Base-by-base conservation (phyloP, 1,140 invertebrate genomes). In the Adoxophyes honmai region DNA sequence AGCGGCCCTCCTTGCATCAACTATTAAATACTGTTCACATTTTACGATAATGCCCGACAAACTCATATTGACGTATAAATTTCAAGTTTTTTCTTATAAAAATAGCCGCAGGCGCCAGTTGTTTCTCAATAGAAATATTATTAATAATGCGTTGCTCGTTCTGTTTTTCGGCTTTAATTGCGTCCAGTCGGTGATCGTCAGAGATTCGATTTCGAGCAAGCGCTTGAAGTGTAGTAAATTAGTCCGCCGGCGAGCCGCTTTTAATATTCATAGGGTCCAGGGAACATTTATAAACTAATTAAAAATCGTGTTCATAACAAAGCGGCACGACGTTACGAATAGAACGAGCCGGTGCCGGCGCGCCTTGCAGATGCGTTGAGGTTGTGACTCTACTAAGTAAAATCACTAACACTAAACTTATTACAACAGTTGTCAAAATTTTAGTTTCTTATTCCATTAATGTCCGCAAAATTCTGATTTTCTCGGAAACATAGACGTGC, bases 21-120 rank as follows among this genome's bases (percentile, higher is more conserved):
- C 83, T 83, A 84, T 84, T 84, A 86, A 84, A 82, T 72, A 75
- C 79, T 75, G 75, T 79, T 74, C 75, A 78, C 71, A 66, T 82
- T 86, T 86, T 81, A 84, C 81, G 75, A 79, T 82, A 84, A 84
- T 84, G 71, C 78, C 76, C 79, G 71, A 78, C 75, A 77, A 81
- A 81, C 70, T 82, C 68, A 74, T 84, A 86, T 86, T 81, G 79
- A 86, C 70, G 81, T 75, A 86, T 86, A 86, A 86, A 86, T 81
- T 81, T 71, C 66, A 56, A 73, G 68, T 61, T 74, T 78, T 73
- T 79, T 78, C 67, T 68, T 70, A 55, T 42, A 38, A 51, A 60
- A 78, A 78, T 72, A 73, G 78, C 77, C 73, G 64, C 76, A 78
- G 83, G 81, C 83, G 83, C 83, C 83, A 78, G 75, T 83, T 80